These are phyloP conservation scores for Conomelus anceps DNA, from an alignment of 2,888 invertebrate species.

Conservation along the genomic window DNA sequence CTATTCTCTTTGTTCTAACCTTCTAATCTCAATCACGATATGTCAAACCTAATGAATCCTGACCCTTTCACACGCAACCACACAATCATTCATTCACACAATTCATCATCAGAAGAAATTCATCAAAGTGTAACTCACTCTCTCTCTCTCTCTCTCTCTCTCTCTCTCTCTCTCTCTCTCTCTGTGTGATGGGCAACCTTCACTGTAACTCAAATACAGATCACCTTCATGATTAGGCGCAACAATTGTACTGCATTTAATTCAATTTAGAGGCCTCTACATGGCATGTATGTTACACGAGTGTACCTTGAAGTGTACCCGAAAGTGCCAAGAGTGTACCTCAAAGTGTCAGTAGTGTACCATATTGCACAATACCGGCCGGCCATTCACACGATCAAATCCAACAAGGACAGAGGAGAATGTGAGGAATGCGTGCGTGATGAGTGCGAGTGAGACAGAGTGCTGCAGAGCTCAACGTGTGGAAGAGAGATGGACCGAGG, in stretches of 20 bases:
- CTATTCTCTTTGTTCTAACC: too few relatives aligned
- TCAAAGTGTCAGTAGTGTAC: too few relatives aligned
- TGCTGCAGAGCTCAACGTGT: neutral
- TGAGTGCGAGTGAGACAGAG: neutral
- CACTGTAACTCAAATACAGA: neutral
- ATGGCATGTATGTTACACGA: neutral
- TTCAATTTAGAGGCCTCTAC: neutral
- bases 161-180: too few relatives aligned
- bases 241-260: neutral
- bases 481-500: neutral
- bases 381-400: neutral
- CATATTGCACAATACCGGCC: neutral
- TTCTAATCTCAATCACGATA: neutral
- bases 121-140: neutral
- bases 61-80: neutral
- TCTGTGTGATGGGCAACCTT: neutral
- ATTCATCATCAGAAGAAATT: too few relatives aligned
- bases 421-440: neutral
- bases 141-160: too few relatives aligned
- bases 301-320: neutral
- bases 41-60: neutral
- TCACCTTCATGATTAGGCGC: neutral
- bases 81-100: too few relatives aligned
- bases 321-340: neutral
- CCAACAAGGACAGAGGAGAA: neutral